phyloP scores from a whole-genome alignment of 2,888 invertebrate genomes.

The Eubasilissa splendida region DNA sequence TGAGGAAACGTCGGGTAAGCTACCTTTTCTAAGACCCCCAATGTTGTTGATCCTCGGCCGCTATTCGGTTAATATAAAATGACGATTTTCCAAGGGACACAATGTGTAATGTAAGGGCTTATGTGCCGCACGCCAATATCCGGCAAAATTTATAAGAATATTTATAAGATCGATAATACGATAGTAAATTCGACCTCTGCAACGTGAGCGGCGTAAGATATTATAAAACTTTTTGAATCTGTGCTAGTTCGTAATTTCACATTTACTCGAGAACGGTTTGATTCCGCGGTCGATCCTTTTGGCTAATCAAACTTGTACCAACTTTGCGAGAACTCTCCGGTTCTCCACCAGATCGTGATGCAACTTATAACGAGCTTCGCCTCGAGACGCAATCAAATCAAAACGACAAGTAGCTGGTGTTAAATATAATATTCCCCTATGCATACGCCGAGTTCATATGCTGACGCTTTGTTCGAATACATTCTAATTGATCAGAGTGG shows the following conservation, averaged over 20 bases:
- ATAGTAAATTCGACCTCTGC: background rate
- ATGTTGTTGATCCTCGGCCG: slow-evolving; percentile 43
- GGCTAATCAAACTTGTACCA: slow-evolving; percentile 41
- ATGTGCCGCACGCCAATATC: slow-evolving; percentile 3
- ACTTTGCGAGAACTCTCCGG: slow-evolving; percentile 29
- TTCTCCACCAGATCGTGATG: slow-evolving; percentile 44
- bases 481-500: background rate
- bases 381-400: slow-evolving; percentile 21
- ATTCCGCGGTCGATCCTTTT: slow-evolving; percentile 29
- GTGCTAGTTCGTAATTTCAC: background rate
- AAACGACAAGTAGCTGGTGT: background rate
- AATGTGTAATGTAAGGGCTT: slow-evolving; percentile 24
- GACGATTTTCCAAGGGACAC: slow-evolving; percentile 39
- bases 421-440: background rate
- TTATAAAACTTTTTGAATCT: background rate
- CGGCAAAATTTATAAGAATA: slow-evolving; percentile 7
- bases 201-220: background rate
- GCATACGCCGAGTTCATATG: background rate
- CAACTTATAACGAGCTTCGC: slow-evolving; percentile 41
- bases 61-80: slow-evolving; percentile 45
- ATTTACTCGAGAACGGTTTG: background rate
- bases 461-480: slow-evolving; percentile 2
- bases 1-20: slow-evolving; percentile 39
- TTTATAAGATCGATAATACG: background rate
- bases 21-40: slow-evolving; percentile 44